Evolutionary conservation across 2,888 invertebrate species (phyloP), one percentile per base, ranked within the genome.

Genomic region (Orthonevra nobilis): DNA sequence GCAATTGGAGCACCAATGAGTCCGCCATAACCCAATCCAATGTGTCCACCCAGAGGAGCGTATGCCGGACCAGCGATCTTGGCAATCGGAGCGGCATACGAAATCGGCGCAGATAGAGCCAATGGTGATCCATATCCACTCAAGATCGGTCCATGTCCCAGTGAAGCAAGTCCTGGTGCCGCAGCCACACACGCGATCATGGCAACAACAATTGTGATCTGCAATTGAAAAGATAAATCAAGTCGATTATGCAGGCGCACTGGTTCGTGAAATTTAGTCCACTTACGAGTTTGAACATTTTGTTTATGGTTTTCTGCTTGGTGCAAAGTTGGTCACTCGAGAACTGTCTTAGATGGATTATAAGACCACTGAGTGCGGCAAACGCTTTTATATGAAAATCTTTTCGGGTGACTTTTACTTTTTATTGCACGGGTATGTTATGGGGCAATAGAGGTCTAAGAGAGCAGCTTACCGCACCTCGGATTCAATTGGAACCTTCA

Each of bases 211-310:
- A 87, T 82, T 60, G 85, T 70, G 48, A 87, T 81, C 87, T 86
- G 70, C 7, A 46, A 68, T 3, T 30, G 9, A 26, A 42, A 6
- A 50, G 40, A 60, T n/a, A n/a, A n/a, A n/a, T n/a, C n/a, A n/a
- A n/a, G n/a, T n/a, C n/a, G n/a, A n/a, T n/a, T n/a, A n/a, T n/a
- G n/a, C n/a, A n/a, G n/a, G n/a, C n/a, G n/a, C n/a, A n/a, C n/a
- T n/a, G n/a, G n/a, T n/a, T n/a, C n/a, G n/a, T n/a, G n/a, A n/a
- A n/a, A 48, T 9, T 26, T 9, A 40, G 32, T 73, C 6, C 42
- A 86, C 86, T 86, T 83, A 86, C 86, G 74, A 84, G 83, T 85
- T 85, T 85, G 82, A 86, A 84, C 86, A 86, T 86, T 69, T 85
- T 81, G 20, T 68, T 69, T 50, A 38, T 7, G 4, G 42, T 34